Evolutionary conservation across 2,888 invertebrate species (phyloP).

Genomic region (Podabrus alpinus): DNA sequence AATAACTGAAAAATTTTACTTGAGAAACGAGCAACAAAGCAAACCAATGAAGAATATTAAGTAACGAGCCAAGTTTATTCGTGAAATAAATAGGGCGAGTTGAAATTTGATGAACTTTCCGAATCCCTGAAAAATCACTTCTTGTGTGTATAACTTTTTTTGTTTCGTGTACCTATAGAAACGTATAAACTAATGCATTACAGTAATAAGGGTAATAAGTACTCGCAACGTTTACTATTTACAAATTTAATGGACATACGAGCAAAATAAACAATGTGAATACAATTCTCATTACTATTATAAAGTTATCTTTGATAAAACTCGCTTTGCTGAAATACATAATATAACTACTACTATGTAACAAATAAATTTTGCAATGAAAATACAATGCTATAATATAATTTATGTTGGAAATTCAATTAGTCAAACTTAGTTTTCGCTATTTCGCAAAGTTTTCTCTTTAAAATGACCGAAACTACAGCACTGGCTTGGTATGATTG

Average conservation of each 20-base stretch:
- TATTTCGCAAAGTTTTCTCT: not conserved
- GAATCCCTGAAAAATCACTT: not conserved
- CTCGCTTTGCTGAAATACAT: not conserved
- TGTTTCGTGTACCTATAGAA: not conserved
- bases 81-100: not conserved
- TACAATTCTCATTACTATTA: not conserved
- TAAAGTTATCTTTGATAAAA: not conserved
- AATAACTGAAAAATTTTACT: not conserved
- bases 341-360: not conserved
- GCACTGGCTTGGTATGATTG: no score
- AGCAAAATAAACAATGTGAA: not conserved
- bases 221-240: no score
- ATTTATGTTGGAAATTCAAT: not conserved
- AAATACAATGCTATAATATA: not conserved
- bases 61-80: not conserved
- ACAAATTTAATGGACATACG: not conserved
- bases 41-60: not conserved
- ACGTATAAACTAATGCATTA: not conserved
- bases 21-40: not conserved
- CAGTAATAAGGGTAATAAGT: no score
- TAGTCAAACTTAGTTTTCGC: not conserved
- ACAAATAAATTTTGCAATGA: not conserved
- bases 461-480: no score
- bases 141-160: not conserved
- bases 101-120: not conserved